Evolutionary conservation across 1,140 invertebrate genomes (phyloP), one percentile per base, ranked within the genome.

Genomic region (Psix sp.): DNA sequence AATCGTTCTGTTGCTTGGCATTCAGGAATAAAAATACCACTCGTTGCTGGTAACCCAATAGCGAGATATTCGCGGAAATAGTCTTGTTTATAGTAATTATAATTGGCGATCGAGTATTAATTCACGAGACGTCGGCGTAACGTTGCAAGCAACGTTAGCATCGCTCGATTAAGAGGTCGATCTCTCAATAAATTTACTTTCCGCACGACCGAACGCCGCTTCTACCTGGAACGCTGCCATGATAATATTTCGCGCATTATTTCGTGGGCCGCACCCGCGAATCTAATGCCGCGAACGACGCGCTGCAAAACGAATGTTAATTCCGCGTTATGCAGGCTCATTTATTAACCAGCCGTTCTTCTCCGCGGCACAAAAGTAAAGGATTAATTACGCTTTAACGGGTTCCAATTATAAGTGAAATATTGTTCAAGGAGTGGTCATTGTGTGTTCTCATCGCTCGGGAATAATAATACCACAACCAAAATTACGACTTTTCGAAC

Each of bases 131-230:
- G 29, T 40, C 38, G 11, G 26, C 33, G 1, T 38, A 43, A 17
- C 17, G 29, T 24, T 33, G 24, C 35, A 46, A 29, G 39, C 36
- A 40, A 24, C 36, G 49, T 20, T 40, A 35, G 42, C 60, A 11
- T 39, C 40, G 16, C 24, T 11, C 60, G 75, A 77, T 77, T 74
- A 74, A 77, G 51, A 74, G 75, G 66, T 67, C 66, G 57, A 77
- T 67, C 56, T 71, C 71, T 67, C 71, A 70, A 74, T 74, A 74
- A 74, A 77, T 74, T 77, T 57, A 45, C 65, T 67, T 71, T 71
- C 66, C 67, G 62, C 66, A 54, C 66, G 71, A 71, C 43, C 65
- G 52, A 40, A 33, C 46, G 70, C 68, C 40, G 56, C 72, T 65
- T 68, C 59, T 59, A 40, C 52, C 49, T 42, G 26, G 39, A 54